These are phyloP conservation scores for Chrysogorgia sp. DNA, from an alignment of 92 coral and sea anemone genomes.

Conservation along the genomic window DNA sequence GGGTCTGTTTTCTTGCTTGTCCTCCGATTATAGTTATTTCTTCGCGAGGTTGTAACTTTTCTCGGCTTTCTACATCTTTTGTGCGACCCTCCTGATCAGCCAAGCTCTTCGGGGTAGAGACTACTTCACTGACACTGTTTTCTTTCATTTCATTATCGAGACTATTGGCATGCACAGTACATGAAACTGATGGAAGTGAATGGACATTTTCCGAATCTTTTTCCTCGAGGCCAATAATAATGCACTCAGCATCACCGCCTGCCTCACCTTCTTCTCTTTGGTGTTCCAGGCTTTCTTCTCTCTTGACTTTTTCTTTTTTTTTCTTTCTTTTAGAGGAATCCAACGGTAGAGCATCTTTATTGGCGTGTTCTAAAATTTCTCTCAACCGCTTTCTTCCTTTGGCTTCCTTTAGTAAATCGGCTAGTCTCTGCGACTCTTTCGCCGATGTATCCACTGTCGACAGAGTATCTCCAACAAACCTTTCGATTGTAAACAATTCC, in stretches of 20 bases:
- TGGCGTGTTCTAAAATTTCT: neutral
- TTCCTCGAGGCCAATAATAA: neutral
- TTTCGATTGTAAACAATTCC: constrained; percentile 82
- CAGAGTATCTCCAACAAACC: constrained; percentile 72
- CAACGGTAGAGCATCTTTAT: neutral
- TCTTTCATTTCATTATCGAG: neutral
- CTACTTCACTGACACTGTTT: constrained; percentile 2
- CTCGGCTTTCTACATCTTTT: constrained; percentile 6
- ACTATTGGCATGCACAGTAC: no score
- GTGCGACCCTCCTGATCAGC: neutral
- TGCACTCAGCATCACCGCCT: neutral
- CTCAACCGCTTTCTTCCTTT: constrained; percentile 25
- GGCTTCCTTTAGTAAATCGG: constrained; percentile 20
- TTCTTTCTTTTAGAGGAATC: neutral
- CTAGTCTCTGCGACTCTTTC: constrained; percentile 14
- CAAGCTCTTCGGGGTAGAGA: neutral
- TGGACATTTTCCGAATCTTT: neutral
- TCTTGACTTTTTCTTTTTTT: constrained; percentile 27
- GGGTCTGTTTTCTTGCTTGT: constrained; percentile 51
- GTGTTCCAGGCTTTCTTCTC: neutral
- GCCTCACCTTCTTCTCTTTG: constrained; percentile 21
- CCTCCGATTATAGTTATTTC: constrained; percentile 93
- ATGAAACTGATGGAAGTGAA: no score
- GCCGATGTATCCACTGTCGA: constrained; percentile 9
- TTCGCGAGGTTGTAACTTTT: neutral